These are phyloP conservation scores for Heloderma charlesbogerti DNA, from an alignment of 2,113 vertebrate species.

Conservation along the genomic window DNA sequence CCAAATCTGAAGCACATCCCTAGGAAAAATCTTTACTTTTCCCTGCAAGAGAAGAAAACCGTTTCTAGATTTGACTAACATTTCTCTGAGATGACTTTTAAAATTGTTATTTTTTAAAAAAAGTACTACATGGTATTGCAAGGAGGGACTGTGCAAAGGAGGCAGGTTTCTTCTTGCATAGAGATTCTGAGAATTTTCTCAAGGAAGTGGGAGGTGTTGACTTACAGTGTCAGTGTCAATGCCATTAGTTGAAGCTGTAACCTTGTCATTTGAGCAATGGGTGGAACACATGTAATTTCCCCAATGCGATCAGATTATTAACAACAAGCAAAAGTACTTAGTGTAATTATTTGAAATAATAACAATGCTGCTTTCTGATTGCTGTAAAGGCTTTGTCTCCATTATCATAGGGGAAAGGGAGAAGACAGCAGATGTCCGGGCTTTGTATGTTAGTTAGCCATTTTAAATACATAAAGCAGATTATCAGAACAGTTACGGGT, in stretches of 20 bases:
- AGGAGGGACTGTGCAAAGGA: conserved; percentile 43
- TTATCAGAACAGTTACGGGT: conserved; percentile 15
- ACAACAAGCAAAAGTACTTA: conserved; percentile 54
- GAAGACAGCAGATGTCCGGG: conserved; percentile 26
- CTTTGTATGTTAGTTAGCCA: neutral
- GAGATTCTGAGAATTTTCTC: conserved; percentile 13
- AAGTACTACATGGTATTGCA: conserved; percentile 26
- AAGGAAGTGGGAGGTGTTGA: conserved; percentile 57
- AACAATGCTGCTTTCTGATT: conserved; percentile 39
- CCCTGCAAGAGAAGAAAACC: neutral
- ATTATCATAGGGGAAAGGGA: conserved; percentile 28
- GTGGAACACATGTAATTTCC: conserved; percentile 47
- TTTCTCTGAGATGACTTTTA: neutral
- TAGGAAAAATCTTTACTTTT: neutral
- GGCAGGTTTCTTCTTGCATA: conserved; percentile 50
- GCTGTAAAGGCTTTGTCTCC: conserved; percentile 31
- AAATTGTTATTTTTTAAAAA: conserved; percentile 21
- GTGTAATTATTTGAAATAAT: conserved; percentile 55
- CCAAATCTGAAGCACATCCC: no score
- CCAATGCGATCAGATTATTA: conserved; percentile 46
- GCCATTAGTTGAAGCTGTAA: conserved; percentile 53
- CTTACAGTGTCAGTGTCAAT: rapidly evolving
- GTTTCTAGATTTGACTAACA: neutral
- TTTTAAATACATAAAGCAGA: conserved; percentile 25
- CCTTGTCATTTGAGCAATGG: conserved; percentile 38